Evolutionary conservation across 2,888 invertebrate genomes (phyloP).

Genomic region (Dynastes hyllus): DNA sequence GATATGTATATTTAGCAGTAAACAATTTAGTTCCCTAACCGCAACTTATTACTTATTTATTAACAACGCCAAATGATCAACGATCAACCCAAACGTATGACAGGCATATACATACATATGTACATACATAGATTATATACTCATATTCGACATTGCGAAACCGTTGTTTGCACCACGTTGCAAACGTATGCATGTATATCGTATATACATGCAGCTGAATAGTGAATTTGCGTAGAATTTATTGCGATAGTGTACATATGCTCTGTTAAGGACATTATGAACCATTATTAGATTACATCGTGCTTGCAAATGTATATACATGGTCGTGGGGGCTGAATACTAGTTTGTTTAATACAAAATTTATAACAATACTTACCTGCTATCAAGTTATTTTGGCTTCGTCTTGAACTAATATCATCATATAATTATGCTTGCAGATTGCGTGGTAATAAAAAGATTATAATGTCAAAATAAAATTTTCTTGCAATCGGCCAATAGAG

Average conservation of each 20-base stretch:
- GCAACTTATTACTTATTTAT: not conserved
- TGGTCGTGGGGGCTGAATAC: not conserved
- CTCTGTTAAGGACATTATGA: conserved; percentile 18
- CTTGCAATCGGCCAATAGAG: too few species aligned
- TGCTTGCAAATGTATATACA: not conserved
- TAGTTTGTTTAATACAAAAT: not conserved
- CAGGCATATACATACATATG: not conserved
- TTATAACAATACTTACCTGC: too few species aligned
- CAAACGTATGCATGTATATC: not conserved
- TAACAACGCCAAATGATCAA: conserved; percentile 28
- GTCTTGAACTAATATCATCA: too few species aligned
- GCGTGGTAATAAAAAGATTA: too few species aligned
- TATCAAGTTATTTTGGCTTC: too few species aligned
- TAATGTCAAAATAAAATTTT: too few species aligned
- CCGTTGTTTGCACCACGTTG: not conserved
- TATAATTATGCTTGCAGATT: too few species aligned
- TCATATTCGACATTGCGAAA: not conserved
- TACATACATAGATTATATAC: conserved; percentile 16
- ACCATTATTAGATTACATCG: conserved; percentile 10
- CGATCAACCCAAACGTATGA: conserved; percentile 7
- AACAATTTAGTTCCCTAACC: conserved; percentile 1
- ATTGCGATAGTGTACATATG: conserved; percentile 20
- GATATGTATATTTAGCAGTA: not conserved
- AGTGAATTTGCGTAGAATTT: conserved; percentile 35
- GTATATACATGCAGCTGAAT: not conserved